Evolutionary conservation across 2,797 vertebrate species (phyloP).

Genomic region (Pantherophis vulpinus): DNA sequence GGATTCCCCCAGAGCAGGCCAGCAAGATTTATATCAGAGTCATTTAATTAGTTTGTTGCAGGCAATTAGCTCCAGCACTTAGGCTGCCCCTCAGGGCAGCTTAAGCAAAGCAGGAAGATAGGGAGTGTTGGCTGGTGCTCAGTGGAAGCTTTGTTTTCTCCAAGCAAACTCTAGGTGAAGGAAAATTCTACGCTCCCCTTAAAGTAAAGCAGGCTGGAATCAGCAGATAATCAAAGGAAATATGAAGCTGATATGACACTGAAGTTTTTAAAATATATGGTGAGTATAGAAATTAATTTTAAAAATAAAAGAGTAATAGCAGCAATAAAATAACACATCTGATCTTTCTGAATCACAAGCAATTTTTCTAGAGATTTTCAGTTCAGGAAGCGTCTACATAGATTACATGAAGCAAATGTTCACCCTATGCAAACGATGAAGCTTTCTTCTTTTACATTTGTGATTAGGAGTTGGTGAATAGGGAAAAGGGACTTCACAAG

Average conservation of each 20-base stretch:
- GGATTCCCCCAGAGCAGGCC: background rate
- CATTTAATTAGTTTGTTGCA: slow-evolving; percentile 54
- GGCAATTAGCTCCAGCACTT: slow-evolving; percentile 70
- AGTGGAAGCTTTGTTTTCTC: rapidly evolving
- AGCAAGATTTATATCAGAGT: slow-evolving; percentile 63
- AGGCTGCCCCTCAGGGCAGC: slow-evolving; percentile 51
- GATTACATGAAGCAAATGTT: background rate
- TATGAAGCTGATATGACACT: background rate
- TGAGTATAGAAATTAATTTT: background rate
- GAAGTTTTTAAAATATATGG: background rate
- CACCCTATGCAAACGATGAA: background rate
- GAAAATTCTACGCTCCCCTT: background rate
- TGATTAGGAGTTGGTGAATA: background rate
- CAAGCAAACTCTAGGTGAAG: background rate
- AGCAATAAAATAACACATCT: background rate
- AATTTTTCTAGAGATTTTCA: background rate
- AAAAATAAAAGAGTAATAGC: background rate
- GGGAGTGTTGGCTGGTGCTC: background rate
- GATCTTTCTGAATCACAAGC: background rate
- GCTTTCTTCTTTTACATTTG: background rate
- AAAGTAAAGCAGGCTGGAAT: background rate
- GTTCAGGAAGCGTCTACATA: background rate
- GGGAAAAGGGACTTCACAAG: background rate
- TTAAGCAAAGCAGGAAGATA: slow-evolving; percentile 27
- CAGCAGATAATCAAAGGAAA: background rate